Conservation (phyloP, 2,888 invertebrate species). For the Hirtodrosophila confusa region DNA sequence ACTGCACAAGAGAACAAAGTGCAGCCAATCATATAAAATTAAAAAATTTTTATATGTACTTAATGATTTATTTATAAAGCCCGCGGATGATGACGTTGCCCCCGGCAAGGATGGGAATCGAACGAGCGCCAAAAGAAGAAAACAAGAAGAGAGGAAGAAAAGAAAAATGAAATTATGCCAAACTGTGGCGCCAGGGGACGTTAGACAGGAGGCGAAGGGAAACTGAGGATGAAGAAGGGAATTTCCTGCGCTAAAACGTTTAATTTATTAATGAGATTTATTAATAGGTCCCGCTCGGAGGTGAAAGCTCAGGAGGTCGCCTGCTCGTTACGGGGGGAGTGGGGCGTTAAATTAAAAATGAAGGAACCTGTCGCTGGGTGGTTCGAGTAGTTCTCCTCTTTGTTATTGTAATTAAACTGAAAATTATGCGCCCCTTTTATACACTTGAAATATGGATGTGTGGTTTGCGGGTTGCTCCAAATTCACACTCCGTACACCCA, state of each 20-base stretch:
- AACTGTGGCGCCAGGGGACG: slow-evolving; percentile 16
- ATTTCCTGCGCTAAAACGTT: slow-evolving; percentile 66
- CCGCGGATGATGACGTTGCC: slow-evolving; percentile 45
- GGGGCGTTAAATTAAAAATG: not conserved
- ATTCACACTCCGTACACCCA: not conserved
- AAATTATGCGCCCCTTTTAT: slow-evolving; percentile 67
- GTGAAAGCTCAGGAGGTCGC: slow-evolving; percentile 40
- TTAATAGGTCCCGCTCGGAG: slow-evolving; percentile 61
- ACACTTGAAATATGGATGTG: slow-evolving; percentile 39
- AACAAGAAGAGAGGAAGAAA: slow-evolving; percentile 18
- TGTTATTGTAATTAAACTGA: slow-evolving; percentile 69
- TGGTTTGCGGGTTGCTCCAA: not conserved
- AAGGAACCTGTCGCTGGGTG: slow-evolving; percentile 1
- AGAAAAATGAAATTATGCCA: slow-evolving; percentile 23
- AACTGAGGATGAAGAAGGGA: slow-evolving; percentile 12
- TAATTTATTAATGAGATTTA: slow-evolving; percentile 80
- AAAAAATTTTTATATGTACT: slow-evolving; percentile 24
- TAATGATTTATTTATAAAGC: slow-evolving; percentile 67
- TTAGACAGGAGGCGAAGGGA: not conserved
- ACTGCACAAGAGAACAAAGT: slow-evolving; percentile 33
- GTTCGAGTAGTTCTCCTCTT: slow-evolving; percentile 16
- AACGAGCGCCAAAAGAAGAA: slow-evolving; percentile 29
- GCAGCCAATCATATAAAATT: slow-evolving; percentile 36
- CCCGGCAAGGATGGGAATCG: slow-evolving; percentile 30
- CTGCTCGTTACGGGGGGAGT: not conserved